phyloP scores from a whole-genome alignment of 2,888 invertebrate species.

The Tenodera sinensis region DNA sequence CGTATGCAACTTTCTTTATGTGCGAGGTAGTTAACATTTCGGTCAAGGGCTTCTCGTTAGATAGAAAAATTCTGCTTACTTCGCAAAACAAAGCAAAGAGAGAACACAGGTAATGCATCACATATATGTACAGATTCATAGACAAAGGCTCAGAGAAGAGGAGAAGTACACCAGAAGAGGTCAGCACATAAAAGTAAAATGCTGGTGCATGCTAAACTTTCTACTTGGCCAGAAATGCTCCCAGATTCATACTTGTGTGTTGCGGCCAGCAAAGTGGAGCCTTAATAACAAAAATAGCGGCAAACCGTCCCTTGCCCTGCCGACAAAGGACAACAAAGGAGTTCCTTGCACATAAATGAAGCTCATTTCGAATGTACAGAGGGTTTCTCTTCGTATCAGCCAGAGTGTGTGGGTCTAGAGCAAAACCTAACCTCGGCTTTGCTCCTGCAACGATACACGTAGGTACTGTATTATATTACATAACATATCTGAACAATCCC shows the following conservation, averaged over 20 bases:
- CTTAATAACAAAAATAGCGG: background rate
- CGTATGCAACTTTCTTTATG: background rate
- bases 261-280: background rate
- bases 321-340: background rate
- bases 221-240: background rate
- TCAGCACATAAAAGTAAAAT: background rate
- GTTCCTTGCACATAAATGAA: background rate
- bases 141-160: background rate
- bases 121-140: background rate
- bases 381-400: background rate
- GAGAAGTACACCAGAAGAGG: background rate
- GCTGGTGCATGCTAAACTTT: background rate
- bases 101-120: too few species aligned
- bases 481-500: background rate
- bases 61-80: background rate
- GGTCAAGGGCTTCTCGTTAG: background rate
- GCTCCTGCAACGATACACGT: background rate
- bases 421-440: background rate
- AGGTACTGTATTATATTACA: too few species aligned
- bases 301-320: background rate
- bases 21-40: background rate
- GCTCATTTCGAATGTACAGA: background rate
- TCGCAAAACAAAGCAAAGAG: background rate
- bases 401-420: background rate
- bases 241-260: background rate